A percentile compares a stretch with the other conserved stretches of the same genome.
These are phyloP conservation scores for Drosophila limbata DNA, from an alignment of 2,888 invertebrate species.

Conservation along the genomic window DNA sequence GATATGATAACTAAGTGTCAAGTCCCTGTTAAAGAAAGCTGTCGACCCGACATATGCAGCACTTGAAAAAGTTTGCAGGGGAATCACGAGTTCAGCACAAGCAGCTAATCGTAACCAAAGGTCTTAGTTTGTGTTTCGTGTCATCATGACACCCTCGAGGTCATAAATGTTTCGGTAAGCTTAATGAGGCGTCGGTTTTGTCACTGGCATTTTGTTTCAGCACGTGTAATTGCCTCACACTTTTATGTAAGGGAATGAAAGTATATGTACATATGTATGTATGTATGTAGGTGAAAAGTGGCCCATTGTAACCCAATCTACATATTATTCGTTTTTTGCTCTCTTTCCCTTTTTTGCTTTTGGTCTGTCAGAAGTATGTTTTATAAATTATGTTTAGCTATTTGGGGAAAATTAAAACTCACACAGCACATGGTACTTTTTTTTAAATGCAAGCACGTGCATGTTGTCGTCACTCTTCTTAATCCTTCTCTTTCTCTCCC, in stretches of 20 bases:
- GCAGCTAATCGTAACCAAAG: conserved; percentile 13
- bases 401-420: conserved; percentile 76
- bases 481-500: not conserved
- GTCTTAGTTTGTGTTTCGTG: conserved; percentile 18
- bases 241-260: conserved; percentile 1
- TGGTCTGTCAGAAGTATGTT: conserved; percentile 46
- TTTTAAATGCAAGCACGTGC: conserved; percentile 80
- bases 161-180: conserved; percentile 81
- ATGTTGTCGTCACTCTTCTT: conserved; percentile 60
- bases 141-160: conserved; percentile 68
- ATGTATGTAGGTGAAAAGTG: conserved; percentile 13
- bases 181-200: conserved; percentile 68
- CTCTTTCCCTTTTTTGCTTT: conserved; percentile 8
- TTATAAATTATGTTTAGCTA: conserved; percentile 78
- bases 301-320: conserved; percentile 18
- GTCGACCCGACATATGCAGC: not conserved
- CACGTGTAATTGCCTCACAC: conserved; percentile 72
- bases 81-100: conserved; percentile 6
- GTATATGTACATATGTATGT: not conserved
- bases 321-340: conserved; percentile 30
- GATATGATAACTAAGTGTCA: conserved; percentile 1
- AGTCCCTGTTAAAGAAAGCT: not conserved
- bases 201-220: conserved; percentile 37
- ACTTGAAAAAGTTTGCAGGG: conserved; percentile 2
- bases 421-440: conserved; percentile 67